These are phyloP conservation scores for Heliconius aoede DNA, from an alignment of 2,888 invertebrate genomes.

Conservation along the genomic window DNA sequence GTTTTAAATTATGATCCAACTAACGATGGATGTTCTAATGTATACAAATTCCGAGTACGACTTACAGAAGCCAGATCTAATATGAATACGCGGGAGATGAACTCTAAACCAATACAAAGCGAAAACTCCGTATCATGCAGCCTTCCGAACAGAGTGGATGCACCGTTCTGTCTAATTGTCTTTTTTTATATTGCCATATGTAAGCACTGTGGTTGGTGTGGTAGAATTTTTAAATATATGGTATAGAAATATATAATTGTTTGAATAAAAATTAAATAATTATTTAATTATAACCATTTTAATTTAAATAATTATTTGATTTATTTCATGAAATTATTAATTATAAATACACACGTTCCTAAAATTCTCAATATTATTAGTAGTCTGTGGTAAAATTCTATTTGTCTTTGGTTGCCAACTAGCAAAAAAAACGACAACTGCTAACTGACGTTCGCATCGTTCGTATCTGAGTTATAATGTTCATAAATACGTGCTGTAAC, in stretches of 20 bases:
- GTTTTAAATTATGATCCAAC: conserved; percentile 35
- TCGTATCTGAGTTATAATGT: conserved; percentile 11
- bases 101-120: conserved; percentile 26
- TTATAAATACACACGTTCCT: too few species aligned
- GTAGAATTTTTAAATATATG: conserved; percentile 1
- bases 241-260: neutral
- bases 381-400: conserved; percentile 18
- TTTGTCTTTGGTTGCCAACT: conserved; percentile 38
- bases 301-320: too few species aligned
- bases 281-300: too few species aligned
- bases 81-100: conserved; percentile 29
- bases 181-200: conserved; percentile 38
- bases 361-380: neutral
- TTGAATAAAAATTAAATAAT: neutral
- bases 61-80: conserved; percentile 17
- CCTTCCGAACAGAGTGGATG: conserved; percentile 39
- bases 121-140: conserved; percentile 27
- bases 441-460: conserved; percentile 31
- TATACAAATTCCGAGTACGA: conserved; percentile 1
- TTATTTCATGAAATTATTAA: too few species aligned
- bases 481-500: conserved; percentile 10
- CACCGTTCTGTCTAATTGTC: conserved; percentile 38
- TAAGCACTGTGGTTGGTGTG: neutral
- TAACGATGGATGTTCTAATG: conserved; percentile 10
- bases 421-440: conserved; percentile 30